Evolutionary conservation across 2,888 invertebrate species (phyloP), one percentile per base, ranked within the genome.

Genomic region (Ariolimax columbianus): DNA sequence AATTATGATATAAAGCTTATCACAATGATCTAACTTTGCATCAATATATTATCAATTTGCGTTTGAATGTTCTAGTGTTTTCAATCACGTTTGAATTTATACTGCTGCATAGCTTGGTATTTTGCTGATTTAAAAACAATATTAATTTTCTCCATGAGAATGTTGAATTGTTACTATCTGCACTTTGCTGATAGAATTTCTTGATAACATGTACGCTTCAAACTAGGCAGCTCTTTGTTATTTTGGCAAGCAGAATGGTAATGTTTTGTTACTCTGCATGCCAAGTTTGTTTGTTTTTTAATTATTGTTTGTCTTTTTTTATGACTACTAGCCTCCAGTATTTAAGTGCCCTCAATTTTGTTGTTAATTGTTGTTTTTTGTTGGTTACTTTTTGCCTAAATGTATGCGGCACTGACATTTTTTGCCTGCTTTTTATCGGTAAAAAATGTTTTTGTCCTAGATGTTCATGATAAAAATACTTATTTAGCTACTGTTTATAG

Each of bases 151-250:
- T 66, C 30, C 11, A 66, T 66, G n/a, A 66, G n/a, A 19, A 40
- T 70, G 68, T 36, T 68, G 38, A 40, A 30, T 75, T 75, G 1
- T 47, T 47, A n/a, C 19, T 75, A 47, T 30, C 17, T 33, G 11
- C 17, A 47, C 0, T 75, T 23, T 75, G 19, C 23, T 47, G 47
- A 73, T 73, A 38, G 2, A 70, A n/a, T 9, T 72, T 43, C 11
- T 73, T 33, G 19, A 30, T n/a, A 51, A 19, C 19, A 51, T 33
- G 51, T 33, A 55, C n/a, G 51, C 75, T 75, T 51, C 30, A 33
- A 30, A 30, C 33, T 75, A 51, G 75, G 75, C 75, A 75, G 75
- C 75, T 75, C 30, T 75, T 51, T n/a, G 51, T 75, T 26, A 11
- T 19, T 75, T 51, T 75, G 4, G 33, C 17, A 17, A 33, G 51